Percentiles rank a stretch among this genome's conserved stretches.
Conservation (phyloP, 2,797 vertebrate genomes). For the Poecile montanus region DNA sequence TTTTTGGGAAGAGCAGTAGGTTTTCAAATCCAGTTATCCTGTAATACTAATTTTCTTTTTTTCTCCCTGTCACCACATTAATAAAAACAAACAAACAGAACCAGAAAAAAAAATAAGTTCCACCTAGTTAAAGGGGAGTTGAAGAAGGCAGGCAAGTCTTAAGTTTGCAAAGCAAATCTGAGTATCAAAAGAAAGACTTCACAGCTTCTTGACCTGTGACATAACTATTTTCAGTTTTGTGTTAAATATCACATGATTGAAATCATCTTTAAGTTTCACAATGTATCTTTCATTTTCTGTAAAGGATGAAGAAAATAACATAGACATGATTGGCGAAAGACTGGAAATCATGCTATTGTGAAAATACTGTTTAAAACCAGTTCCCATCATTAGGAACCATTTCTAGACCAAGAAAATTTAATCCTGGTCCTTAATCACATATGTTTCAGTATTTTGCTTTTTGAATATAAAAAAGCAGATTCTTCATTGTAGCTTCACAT, state of each 20-base stretch:
- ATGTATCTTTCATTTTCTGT: background rate
- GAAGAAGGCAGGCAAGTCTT: background rate
- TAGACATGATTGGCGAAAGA: background rate
- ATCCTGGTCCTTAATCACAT: background rate
- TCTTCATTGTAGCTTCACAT: background rate
- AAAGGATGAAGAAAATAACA: background rate
- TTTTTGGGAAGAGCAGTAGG: background rate
- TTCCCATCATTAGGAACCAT: background rate
- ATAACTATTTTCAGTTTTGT: background rate
- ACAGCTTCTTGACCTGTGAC: background rate
- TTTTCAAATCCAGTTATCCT: background rate
- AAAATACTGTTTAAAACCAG: background rate
- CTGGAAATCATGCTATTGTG: background rate
- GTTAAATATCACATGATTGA: background rate
- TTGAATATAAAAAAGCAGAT: background rate
- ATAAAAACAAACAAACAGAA: background rate
- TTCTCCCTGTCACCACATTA: background rate
- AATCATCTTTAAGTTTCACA: background rate
- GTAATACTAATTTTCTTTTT: background rate
- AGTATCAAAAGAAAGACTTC: background rate
- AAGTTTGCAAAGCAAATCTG: background rate
- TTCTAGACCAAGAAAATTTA: background rate
- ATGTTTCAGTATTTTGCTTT: background rate
- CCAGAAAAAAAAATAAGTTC: background rate
- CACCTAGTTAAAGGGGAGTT: background rate